phyloP scores from a whole-genome alignment of 2,888 invertebrate species.

The Cerceris ruficornis region DNA sequence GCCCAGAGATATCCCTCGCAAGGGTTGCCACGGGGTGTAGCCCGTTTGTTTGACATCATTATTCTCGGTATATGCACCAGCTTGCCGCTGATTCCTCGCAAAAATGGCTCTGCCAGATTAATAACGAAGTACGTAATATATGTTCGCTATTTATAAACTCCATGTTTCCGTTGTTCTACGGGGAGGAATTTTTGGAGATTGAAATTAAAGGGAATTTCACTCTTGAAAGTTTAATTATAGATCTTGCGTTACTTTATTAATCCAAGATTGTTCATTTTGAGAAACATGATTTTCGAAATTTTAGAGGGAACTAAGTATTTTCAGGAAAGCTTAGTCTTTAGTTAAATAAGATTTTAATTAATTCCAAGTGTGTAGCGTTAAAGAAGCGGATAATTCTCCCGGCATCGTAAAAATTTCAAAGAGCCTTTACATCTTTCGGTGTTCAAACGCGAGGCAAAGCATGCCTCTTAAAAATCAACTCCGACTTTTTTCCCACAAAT shows the following conservation, averaged over 20 bases:
- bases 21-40: slow-evolving; percentile 62
- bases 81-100: slow-evolving; percentile 56
- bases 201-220: neutral
- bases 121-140: slow-evolving; percentile 33
- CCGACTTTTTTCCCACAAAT: too few species aligned
- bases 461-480: too few species aligned
- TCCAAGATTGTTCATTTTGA: neutral
- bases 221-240: too few species aligned
- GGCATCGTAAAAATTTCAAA: too few species aligned
- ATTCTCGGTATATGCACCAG: slow-evolving; percentile 70
- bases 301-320: neutral
- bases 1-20: slow-evolving; percentile 62
- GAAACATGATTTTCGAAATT: neutral
- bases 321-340: neutral
- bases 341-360: too few species aligned
- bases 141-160: slow-evolving; percentile 30
- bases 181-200: neutral
- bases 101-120: slow-evolving; percentile 55
- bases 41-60: slow-evolving; percentile 78
- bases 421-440: too few species aligned
- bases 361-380: too few species aligned
- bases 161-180: slow-evolving; percentile 29
- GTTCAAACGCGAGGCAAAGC: too few species aligned
- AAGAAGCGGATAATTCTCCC: too few species aligned
- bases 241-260: neutral